phyloP scores from a whole-genome alignment of 2,797 vertebrate genomes.

The Vireo griseus region DNA sequence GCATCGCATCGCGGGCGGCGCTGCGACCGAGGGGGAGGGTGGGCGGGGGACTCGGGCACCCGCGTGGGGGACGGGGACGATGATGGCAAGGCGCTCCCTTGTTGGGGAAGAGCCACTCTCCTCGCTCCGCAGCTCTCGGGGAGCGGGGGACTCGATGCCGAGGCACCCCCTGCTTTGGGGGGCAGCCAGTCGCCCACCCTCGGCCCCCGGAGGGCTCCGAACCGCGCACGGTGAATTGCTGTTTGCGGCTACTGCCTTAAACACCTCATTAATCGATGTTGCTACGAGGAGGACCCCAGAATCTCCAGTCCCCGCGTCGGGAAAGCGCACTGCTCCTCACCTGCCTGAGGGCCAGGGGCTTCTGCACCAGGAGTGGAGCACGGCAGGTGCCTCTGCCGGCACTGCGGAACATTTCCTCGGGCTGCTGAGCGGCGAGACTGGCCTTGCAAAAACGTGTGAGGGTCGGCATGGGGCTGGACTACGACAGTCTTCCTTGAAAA shows the following conservation, averaged over 20 bases:
- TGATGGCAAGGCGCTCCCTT: neutral
- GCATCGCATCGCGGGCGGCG: conserved; percentile 25
- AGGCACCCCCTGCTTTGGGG: too few relatives aligned
- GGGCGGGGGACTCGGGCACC: neutral
- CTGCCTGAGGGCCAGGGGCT: neutral
- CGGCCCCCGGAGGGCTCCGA: neutral
- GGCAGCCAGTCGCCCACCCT: accelerated
- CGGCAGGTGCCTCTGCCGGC: neutral
- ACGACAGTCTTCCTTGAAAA: accelerated
- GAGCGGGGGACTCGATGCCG: accelerated
- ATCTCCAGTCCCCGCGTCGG: too few relatives aligned
- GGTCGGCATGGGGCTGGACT: neutral
- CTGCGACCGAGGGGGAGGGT: neutral
- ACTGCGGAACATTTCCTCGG: neutral
- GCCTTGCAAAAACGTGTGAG: accelerated
- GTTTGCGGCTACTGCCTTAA: neutral
- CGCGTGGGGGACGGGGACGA: neutral
- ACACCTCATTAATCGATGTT: neutral
- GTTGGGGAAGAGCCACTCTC: neutral
- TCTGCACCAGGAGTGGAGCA: accelerated
- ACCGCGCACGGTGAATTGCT: neutral
- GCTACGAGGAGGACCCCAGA: neutral
- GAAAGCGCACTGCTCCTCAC: neutral
- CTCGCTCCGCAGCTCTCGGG: neutral
- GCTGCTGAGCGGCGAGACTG: accelerated